phyloP scores from a whole-genome alignment of 1,140 invertebrate species.

The Cataglyphis hispanica region DNA sequence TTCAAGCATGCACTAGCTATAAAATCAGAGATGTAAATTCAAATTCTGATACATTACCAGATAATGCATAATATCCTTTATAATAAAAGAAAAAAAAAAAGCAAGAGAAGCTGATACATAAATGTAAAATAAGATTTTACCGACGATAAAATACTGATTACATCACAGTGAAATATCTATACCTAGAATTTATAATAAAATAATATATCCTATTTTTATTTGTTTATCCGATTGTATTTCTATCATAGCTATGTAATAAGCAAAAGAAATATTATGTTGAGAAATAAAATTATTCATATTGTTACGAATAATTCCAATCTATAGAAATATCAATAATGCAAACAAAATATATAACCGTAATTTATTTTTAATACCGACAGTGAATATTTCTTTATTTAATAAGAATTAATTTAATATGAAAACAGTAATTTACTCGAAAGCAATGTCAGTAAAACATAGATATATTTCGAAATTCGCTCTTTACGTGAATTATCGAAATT shows the following conservation, averaged over 20 bases:
- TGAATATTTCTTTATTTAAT: not conserved
- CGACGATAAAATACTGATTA: not conserved
- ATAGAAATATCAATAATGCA: not conserved
- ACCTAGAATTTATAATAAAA: not conserved
- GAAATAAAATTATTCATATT: not conserved
- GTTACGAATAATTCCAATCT: not conserved
- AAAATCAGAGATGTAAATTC: slow-evolving; percentile 18
- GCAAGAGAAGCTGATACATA: not conserved
- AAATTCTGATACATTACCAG: slow-evolving; percentile 8
- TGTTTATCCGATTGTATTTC: not conserved
- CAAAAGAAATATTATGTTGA: not conserved
- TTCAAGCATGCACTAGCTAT: not conserved
- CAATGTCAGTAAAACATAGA: not conserved
- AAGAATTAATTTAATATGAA: not conserved
- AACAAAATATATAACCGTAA: not conserved
- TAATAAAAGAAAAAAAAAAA: not conserved
- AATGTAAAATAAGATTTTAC: not conserved
- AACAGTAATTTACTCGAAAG: not conserved
- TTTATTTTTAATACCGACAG: not conserved
- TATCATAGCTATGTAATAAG: not conserved
- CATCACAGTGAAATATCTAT: not conserved
- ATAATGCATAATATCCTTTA: not conserved
- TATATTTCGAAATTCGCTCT: not conserved
- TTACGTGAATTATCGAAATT: slow-evolving; percentile 17
- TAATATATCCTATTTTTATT: not conserved